Evolutionary conservation across 2,797 vertebrate species (phyloP), one percentile per base, ranked within the genome.

Genomic region (Lacerta bilineata): DNA sequence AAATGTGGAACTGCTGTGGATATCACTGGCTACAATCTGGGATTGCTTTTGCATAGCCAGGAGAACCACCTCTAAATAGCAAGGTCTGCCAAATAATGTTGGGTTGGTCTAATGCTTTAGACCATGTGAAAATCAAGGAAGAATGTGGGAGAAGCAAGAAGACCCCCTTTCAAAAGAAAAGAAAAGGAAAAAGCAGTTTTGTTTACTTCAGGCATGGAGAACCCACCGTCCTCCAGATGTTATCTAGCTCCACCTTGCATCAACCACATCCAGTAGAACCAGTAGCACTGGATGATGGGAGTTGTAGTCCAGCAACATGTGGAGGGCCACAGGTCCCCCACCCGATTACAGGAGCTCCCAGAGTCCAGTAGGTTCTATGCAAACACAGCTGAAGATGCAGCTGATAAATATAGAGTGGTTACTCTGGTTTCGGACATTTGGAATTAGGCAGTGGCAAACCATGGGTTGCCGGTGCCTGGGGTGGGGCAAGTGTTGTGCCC

Each of bases 381-480:
- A 90, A 90, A 87, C 66, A 88, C 81, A 69, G 23, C 83, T 43
- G 87, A 87, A 79, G 29, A 0, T n/a, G 80, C 2, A 23, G 2
- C 7, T 82, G 69, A 76, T 61, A 8, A 79, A 81, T 64, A 41
- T 33, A n/a, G 81, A 59, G 27, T 55, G 86, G 89, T 88, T 80
- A 84, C 33, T 89, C 39, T 8, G 8, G 2, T 85, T 87, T 83
- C 36, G 75, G 29, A 39, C 13, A 55, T 55, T 55, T 55, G 50
- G 50, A 55, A 55, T 55, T 55, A 55, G 50, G 13, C 50, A 55
- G 50, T 55, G 50, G 13, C 50, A 4, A 13, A 55, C 3, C 50
- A 55, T 55, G 50, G 13, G 3, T 55, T 55, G 50, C 50, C 4
- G 50, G 13, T 55, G 50, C 50, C 50, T 55, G 50, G 50, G 50